Conservation (phyloP, 2,797 vertebrate species). For the Clarias laeviceps region DNA sequence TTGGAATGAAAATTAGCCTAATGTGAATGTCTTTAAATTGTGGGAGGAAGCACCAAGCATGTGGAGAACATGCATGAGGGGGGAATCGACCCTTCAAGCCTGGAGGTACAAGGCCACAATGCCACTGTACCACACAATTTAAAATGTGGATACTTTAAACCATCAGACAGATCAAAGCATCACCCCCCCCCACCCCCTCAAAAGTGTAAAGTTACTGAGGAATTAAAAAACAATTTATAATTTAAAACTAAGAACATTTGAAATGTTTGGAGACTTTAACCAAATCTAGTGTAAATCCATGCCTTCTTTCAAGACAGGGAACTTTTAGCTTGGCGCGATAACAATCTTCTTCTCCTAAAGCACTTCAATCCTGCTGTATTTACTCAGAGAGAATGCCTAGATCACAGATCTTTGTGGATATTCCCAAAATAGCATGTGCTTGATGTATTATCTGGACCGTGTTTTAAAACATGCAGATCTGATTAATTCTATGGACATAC, state of each 20-base stretch:
- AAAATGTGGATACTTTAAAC: no score
- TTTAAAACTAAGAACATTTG: neutral
- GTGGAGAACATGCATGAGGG: no score
- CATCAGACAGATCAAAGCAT: no score
- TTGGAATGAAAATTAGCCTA: no score
- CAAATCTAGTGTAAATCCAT: constrained; percentile 4
- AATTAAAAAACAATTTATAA: neutral
- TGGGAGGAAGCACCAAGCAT: no score
- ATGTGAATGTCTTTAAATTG: no score
- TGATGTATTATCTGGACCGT: constrained; percentile 17
- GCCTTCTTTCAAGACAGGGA: neutral
- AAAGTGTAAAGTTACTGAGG: neutral
- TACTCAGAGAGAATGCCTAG: neutral
- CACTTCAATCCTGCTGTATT: constrained; percentile 14
- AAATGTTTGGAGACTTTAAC: neutral
- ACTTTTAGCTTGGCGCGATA: constrained; percentile 21
- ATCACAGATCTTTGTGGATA: constrained; percentile 12
- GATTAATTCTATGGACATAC: constrained; percentile 34
- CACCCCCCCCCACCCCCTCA: no score
- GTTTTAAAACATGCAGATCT: constrained; percentile 28
- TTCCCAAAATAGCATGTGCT: constrained; percentile 1
- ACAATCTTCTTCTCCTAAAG: constrained; percentile 10
- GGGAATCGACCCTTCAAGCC: no score
- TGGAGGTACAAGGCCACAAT: no score
- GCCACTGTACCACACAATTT: no score